These are phyloP conservation scores for Vannuccia rotundouncinata DNA, from an alignment of 2,888 invertebrate genomes.

Conservation along the genomic window DNA sequence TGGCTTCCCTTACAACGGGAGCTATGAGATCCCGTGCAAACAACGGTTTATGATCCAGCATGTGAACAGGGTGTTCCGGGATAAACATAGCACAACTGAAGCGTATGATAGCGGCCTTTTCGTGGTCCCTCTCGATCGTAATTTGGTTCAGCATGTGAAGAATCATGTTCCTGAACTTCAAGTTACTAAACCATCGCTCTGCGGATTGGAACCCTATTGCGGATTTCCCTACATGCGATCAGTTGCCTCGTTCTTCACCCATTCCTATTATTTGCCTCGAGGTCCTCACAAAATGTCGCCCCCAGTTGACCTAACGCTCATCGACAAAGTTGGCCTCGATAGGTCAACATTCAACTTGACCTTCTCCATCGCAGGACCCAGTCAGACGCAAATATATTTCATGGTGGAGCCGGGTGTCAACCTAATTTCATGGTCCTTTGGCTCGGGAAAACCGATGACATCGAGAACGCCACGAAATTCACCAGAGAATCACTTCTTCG, in stretches of 20 bases:
- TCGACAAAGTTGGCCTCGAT: not conserved
- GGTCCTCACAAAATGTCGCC: not conserved
- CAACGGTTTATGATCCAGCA: slow-evolving; percentile 31
- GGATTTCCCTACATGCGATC: not conserved
- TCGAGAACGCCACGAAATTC: not conserved
- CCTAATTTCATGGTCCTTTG: not conserved
- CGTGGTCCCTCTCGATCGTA: slow-evolving; percentile 29
- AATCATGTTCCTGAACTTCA: not conserved
- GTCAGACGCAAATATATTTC: not conserved
- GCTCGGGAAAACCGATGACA: not conserved
- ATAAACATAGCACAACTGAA: slow-evolving; percentile 5
- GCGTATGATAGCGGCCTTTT: slow-evolving; percentile 28
- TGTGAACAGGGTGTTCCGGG: slow-evolving; percentile 19
- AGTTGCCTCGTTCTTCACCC: not conserved
- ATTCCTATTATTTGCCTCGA: not conserved
- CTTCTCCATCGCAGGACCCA: not conserved
- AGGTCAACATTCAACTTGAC: not conserved
- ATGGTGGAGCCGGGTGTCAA: not conserved
- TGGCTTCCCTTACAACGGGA: slow-evolving; percentile 27
- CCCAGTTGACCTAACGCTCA: not conserved
- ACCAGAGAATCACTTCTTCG: slow-evolving; percentile 10
- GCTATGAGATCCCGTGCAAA: slow-evolving; percentile 18
- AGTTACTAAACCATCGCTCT: not conserved
- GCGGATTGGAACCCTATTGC: not conserved
- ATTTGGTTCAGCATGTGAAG: slow-evolving; percentile 8